These are phyloP conservation scores for Heliangelus exortis DNA, from an alignment of 2,797 vertebrate species.

Conservation along the genomic window DNA sequence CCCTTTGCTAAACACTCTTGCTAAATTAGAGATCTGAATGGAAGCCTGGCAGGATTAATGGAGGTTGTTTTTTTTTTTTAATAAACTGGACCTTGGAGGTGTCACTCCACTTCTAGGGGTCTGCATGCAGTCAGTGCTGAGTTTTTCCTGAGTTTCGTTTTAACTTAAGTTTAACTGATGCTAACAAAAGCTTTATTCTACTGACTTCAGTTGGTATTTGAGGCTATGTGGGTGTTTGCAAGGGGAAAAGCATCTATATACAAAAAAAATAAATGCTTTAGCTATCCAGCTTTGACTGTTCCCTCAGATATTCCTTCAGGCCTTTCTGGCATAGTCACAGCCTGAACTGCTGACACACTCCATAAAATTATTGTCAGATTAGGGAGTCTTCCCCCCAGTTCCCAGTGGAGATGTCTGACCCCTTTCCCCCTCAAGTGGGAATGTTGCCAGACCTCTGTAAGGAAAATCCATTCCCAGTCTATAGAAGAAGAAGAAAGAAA, in stretches of 20 bases:
- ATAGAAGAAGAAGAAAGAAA: neutral
- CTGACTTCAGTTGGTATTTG: neutral
- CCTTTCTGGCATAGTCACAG: neutral
- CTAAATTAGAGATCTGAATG: neutral
- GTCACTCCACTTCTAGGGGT: neutral
- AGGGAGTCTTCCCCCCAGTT: neutral
- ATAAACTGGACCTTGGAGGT: neutral
- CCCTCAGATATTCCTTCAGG: neutral
- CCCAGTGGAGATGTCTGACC: neutral
- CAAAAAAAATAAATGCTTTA: neutral
- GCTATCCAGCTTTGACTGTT: neutral
- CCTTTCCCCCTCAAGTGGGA: neutral
- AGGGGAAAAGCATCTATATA: neutral
- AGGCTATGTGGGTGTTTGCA: neutral
- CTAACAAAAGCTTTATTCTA: neutral
- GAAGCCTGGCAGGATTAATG: neutral
- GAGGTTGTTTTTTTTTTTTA: neutral
- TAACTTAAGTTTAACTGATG: neutral
- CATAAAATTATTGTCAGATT: neutral
- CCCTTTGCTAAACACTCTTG: neutral
- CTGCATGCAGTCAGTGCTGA: neutral
- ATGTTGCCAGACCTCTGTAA: neutral
- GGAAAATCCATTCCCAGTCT: neutral
- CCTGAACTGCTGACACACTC: neutral
- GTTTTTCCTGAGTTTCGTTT: neutral